phyloP scores from a whole-genome alignment of 2,797 vertebrate species.

The Mus spretus region DNA sequence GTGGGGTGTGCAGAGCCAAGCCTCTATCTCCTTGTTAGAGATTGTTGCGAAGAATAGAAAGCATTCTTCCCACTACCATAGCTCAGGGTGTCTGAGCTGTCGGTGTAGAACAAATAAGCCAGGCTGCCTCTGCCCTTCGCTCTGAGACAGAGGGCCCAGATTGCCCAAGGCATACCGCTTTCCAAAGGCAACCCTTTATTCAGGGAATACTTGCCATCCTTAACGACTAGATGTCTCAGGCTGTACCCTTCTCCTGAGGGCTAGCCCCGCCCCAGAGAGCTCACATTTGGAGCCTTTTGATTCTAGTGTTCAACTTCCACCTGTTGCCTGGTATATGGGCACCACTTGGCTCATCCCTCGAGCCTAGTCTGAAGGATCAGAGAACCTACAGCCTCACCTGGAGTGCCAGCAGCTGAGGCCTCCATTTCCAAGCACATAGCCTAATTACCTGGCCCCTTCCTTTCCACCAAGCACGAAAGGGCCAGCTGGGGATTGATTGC shows the following conservation, averaged over 20 bases:
- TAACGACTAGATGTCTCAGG: background rate
- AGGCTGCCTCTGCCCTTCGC: background rate
- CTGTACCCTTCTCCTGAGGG: background rate
- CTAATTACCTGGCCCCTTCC: background rate
- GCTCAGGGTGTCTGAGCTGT: background rate
- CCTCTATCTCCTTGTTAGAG: slow-evolving; percentile 16
- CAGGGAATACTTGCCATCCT: background rate
- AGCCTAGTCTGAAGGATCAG: background rate
- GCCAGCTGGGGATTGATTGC: background rate
- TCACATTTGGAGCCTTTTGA: background rate
- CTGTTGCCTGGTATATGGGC: background rate
- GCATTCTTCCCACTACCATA: background rate
- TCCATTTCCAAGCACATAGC: background rate
- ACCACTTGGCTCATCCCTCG: background rate
- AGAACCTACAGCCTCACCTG: background rate
- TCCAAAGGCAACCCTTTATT: background rate
- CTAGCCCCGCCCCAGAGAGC: background rate
- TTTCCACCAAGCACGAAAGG: background rate
- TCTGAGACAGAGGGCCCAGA: background rate
- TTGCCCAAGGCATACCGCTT: background rate
- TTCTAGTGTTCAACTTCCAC: background rate
- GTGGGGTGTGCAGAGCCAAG: slow-evolving; percentile 44
- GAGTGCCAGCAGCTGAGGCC: background rate
- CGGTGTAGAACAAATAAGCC: background rate
- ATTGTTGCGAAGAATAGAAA: background rate